Evolutionary conservation across 2,113 vertebrate genomes (phyloP).

Genomic region (Cottus gobio): DNA sequence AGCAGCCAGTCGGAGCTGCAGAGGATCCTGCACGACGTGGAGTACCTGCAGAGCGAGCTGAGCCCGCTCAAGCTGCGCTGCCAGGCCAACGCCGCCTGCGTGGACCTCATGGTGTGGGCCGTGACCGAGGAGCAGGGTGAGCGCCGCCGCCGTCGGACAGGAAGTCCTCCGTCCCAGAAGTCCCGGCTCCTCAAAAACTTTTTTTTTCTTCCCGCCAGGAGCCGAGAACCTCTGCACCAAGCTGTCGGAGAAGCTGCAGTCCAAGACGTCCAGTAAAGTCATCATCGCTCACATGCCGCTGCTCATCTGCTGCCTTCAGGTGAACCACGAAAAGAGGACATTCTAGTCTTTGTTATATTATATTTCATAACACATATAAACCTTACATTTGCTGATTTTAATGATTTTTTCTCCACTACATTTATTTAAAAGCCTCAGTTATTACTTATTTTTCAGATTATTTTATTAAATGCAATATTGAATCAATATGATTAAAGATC

Average conservation of each 20-base stretch:
- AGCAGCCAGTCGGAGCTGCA: constrained; percentile 96
- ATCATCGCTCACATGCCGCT: constrained; percentile 99
- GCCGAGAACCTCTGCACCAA: constrained; percentile 98
- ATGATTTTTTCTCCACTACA: no score
- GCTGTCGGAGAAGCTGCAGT: constrained; percentile 97
- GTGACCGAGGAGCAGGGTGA: constrained; percentile 97
- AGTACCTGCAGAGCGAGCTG: constrained; percentile 92
- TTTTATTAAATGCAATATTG: no score
- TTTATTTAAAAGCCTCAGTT: no score
- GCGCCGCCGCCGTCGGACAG: constrained; percentile 1
- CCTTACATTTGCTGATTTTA: no score
- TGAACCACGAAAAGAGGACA: constrained; percentile 50
- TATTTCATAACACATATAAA: neutral
- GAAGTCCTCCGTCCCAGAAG: accelerated
- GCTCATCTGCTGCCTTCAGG: constrained; percentile 98
- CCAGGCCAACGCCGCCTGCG: constrained; percentile 97
- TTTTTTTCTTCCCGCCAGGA: constrained; percentile 77
- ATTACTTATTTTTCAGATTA: no score
- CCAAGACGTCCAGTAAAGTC: constrained; percentile 98
- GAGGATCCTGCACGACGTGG: constrained; percentile 94
- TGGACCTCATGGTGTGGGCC: constrained; percentile 99
- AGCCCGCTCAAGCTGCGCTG: constrained; percentile 95
- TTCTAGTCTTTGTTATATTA: no score
- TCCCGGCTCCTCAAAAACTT: neutral
- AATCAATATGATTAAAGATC: no score